phyloP scores from a whole-genome alignment of 2,113 vertebrate species.

The Ciconia boyciana region DNA sequence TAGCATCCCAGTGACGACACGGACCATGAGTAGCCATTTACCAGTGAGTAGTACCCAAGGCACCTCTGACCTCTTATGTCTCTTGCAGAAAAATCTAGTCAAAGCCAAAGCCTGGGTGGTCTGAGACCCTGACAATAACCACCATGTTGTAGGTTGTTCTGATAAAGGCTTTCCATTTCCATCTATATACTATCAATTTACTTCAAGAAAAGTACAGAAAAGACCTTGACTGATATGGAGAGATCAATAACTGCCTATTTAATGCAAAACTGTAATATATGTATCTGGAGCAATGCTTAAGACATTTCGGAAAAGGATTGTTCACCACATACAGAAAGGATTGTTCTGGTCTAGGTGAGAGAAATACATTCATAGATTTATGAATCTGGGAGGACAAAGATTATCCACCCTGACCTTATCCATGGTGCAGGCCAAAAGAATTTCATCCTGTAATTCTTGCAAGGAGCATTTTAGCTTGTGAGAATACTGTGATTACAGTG shows the following conservation, averaged over 20 bases:
- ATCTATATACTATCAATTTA: not conserved
- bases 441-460: not conserved
- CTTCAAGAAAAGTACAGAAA: not conserved
- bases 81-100: not conserved
- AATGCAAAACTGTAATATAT: not conserved
- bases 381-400: not conserved
- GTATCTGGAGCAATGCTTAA: not conserved
- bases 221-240: not conserved
- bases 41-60: not conserved
- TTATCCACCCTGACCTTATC: not conserved
- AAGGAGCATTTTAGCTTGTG: not conserved
- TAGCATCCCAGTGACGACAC: not conserved
- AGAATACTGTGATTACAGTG: not conserved
- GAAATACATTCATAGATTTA: not conserved
- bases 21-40: not conserved
- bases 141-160: not conserved
- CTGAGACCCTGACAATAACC: not conserved
- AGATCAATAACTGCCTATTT: not conserved
- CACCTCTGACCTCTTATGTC: fast-evolving
- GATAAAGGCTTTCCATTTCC: not conserved
- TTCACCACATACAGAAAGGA: not conserved
- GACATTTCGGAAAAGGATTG: not conserved
- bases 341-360: not conserved
- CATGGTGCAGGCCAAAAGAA: not conserved
- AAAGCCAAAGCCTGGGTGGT: not conserved